These are phyloP conservation scores for Tribolium freemani DNA, from an alignment of 2,888 invertebrate species.

Conservation along the genomic window DNA sequence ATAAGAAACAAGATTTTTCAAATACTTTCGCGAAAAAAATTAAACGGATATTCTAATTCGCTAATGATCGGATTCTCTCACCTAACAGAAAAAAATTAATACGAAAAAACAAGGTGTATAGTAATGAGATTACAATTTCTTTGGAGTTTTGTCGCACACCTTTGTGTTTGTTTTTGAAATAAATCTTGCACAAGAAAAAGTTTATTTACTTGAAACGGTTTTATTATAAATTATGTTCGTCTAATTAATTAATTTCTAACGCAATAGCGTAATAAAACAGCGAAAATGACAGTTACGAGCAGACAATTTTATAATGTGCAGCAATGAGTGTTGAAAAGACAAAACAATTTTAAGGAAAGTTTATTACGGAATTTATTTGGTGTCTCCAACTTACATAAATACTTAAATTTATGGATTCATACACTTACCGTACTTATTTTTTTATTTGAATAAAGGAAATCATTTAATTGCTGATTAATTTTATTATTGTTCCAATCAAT, in stretches of 20 bases:
- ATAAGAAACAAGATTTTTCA: too few relatives aligned
- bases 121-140: background rate
- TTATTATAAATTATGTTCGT: background rate
- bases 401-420: too few relatives aligned
- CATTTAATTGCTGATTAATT: background rate
- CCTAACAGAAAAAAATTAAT: background rate
- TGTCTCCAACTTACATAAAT: too few relatives aligned
- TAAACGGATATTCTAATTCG: too few relatives aligned
- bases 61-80: too few relatives aligned
- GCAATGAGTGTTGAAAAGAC: background rate
- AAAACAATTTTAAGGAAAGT: background rate
- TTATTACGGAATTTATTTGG: background rate
- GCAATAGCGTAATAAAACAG: background rate
- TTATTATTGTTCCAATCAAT: background rate
- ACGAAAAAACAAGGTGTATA: background rate
- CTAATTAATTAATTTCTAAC: background rate
- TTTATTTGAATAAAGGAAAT: too few relatives aligned
- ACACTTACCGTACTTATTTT: too few relatives aligned
- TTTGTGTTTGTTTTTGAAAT: background rate
- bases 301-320: background rate
- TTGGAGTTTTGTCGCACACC: background rate
- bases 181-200: background rate
- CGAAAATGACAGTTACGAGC: background rate
- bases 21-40: too few relatives aligned
- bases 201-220: background rate